Base-by-base conservation (phyloP, 2,113 vertebrate species). In the Coracopsis vasa region DNA sequence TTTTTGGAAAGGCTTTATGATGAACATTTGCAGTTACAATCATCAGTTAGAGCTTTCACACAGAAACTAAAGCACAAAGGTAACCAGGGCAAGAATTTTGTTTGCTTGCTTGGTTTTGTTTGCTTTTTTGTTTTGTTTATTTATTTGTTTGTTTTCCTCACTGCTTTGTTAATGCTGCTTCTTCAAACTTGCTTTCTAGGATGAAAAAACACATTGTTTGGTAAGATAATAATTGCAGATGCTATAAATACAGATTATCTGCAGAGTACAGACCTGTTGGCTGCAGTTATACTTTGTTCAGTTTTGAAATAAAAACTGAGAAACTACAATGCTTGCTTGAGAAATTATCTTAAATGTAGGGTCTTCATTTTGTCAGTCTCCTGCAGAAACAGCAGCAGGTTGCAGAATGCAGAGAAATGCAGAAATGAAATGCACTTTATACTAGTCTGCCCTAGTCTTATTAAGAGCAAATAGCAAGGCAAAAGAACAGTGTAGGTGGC, bases 371-470 rank as follows among this genome's bases (percentile, higher is more conserved):
- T 88, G 82, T 67, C 78, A 64, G 16, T 41, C 53, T 96, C 47
- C 85, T 87, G 45, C 75, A 71, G 77, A 61, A 95, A 94, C 25
- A 88, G 64, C 54, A 92, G 87, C 54, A 58, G 37, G 61, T 58
- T 88, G 44, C 42, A 58, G 78, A 96, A 73, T 27, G 62, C 75
- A 88, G 73, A 75, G 61, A 94, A 93, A 96, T 83, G 65, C 56
- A 88, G 65, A 77, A 88, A 90, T 67, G 47, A 93, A 86, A 83
- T 70, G 50, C 58, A 86, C 50, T 78, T 93, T 74, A 18, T 86
- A 29, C 13, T 47, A 8, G 33, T 80, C 45, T 92, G n/a, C 75
- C 53, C 25, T 69, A 42, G 44, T 88, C 69, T 16, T 58, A 4
- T 80, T 83, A 66, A 42, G 39, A 91, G n/a, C 39, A 88, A 86